Evolutionary conservation across 1,140 invertebrate genomes (phyloP), one percentile per base, ranked within the genome.

Genomic region (Euura lappo): DNA sequence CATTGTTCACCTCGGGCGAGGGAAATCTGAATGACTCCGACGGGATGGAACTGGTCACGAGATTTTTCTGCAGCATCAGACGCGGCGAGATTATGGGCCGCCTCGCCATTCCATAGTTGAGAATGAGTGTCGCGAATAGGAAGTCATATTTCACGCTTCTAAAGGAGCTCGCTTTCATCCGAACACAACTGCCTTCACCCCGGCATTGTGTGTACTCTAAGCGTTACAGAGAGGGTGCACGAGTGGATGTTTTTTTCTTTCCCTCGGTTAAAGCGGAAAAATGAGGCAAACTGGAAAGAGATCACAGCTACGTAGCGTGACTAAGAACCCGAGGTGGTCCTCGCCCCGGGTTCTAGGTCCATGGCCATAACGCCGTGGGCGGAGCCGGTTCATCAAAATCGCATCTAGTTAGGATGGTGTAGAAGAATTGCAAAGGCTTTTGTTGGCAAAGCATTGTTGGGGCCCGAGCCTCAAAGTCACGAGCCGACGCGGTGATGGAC

Each of bases 371-470:
- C 51, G 51, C 51, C 51, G 51, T 60, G 51, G 51, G 51, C 51
- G 71, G 75, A 81, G 77, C 79, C 79, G 78, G 74, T 80, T 79
- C 78, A 81, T 83, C 81, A 83, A 84, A 80, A 82, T 82, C 79
- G 73, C 77, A 83, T 83, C 77, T 78, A 74, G 74, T 71, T 71
- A 75, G 74, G 28, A 13, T 10, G 10, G 28, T 43, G 51, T 73
- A 79, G 72, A 68, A 66, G 72, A 69, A 72, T 74, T 75, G 71
- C 66, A 69, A 69, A 47, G 68, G 74, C 75, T 78, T 81, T n/a
- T 79, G 76, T 83, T 70, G 71, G 66, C 44, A 42, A 75, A 71
- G 70, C 64, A 79, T 81, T 80, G 76, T 81, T 74, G 72, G 28
- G 28, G 28, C 68, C 71, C 72, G 72, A 68, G 72, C 65, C 77